These are phyloP conservation scores for Drosophila baimaii DNA, from an alignment of 1,140 invertebrate genomes.

Conservation along the genomic window DNA sequence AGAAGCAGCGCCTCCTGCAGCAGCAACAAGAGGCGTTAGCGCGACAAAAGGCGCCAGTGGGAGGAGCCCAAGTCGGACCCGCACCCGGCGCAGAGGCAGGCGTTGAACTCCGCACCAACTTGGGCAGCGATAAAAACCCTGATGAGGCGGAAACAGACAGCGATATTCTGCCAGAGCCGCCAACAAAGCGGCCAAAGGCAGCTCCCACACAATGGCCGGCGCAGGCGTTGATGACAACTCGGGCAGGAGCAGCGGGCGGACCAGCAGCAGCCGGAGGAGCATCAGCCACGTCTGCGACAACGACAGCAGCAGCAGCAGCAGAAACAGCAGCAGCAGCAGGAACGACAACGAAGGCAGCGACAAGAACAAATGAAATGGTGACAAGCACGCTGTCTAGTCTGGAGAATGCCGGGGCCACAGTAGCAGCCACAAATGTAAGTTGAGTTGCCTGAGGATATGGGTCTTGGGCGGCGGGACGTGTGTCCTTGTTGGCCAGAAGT, in stretches of 20 bases:
- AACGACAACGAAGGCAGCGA: slow-evolving; percentile 27
- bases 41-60: slow-evolving; percentile 50
- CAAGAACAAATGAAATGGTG: slow-evolving; percentile 57
- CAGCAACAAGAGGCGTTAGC: slow-evolving; percentile 54
- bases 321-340: slow-evolving; percentile 22
- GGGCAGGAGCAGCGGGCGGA: slow-evolving; percentile 18
- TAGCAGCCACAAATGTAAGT: slow-evolving; percentile 62
- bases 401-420: slow-evolving; percentile 47
- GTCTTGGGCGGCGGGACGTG: background rate
- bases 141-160: slow-evolving; percentile 82
- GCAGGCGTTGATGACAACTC: slow-evolving; percentile 42
- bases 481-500: slow-evolving; percentile 1
- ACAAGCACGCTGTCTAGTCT: slow-evolving; percentile 52
- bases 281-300: slow-evolving; percentile 23
- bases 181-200: slow-evolving; percentile 76
- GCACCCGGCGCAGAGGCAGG: slow-evolving; percentile 23
- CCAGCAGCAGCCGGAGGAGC: slow-evolving; percentile 18
- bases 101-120: slow-evolving; percentile 55
- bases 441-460: slow-evolving; percentile 4
- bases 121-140: slow-evolving; percentile 73
- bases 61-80: slow-evolving; percentile 21
- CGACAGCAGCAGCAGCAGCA: slow-evolving; percentile 12
- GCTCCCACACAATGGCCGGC: slow-evolving; percentile 40
- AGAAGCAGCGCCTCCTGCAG: slow-evolving; percentile 64
- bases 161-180: slow-evolving; percentile 83